Conservation (phyloP, 2,797 vertebrate genomes). For the Danio albolineatus region DNA sequence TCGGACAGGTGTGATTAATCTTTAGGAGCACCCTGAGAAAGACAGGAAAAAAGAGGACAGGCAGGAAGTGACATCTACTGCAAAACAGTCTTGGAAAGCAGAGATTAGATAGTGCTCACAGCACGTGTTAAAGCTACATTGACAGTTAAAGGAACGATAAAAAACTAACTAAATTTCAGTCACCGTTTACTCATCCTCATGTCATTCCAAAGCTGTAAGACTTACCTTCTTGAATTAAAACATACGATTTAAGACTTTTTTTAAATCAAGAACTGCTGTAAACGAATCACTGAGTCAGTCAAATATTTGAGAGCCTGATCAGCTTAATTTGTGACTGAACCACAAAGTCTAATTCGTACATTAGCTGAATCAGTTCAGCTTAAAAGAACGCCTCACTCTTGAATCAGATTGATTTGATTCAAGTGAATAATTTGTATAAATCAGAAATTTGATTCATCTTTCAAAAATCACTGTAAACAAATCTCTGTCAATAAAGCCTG, state of each 20-base stretch:
- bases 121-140: background rate
- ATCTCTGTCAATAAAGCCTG: no score
- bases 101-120: slow-evolving; percentile 30
- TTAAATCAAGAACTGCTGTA: background rate
- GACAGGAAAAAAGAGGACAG: slow-evolving; percentile 32
- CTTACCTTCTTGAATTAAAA: background rate
- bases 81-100: slow-evolving; percentile 55
- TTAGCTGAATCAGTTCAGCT: no score
- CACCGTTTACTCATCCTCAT: background rate
- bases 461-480: no score
- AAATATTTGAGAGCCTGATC: background rate
- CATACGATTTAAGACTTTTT: background rate
- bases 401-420: background rate
- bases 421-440: background rate
- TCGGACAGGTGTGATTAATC: slow-evolving; percentile 25
- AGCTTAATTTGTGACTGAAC: background rate
- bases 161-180: background rate
- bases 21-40: slow-evolving; percentile 42
- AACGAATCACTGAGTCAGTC: background rate
- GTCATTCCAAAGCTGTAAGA: slow-evolving; percentile 17
- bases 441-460: no score
- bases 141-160: slow-evolving; percentile 5
- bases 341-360: no score
- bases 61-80: slow-evolving; percentile 37
- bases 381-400: background rate